Evolutionary conservation across 2,113 vertebrate genomes (phyloP).

Genomic region (Phoenicopterus ruber): DNA sequence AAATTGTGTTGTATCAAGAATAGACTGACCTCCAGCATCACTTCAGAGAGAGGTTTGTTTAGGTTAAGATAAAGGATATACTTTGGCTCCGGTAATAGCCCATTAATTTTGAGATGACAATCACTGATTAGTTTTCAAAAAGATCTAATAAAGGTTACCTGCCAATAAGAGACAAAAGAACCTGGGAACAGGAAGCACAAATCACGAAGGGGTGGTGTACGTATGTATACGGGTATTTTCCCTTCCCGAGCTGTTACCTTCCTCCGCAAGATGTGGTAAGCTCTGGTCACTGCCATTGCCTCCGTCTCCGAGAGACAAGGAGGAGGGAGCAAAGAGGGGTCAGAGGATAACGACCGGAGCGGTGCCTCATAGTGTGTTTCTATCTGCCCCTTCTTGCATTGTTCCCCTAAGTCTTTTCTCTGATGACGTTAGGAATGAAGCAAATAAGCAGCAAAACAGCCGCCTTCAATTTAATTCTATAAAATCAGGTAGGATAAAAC

Average conservation of each 20-base stretch:
- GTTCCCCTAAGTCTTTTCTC: background rate
- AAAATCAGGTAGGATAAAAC: background rate
- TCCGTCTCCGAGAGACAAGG: fast-evolving
- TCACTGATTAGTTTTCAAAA: background rate
- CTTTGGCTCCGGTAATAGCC: background rate
- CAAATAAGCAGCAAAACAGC: background rate
- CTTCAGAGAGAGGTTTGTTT: background rate
- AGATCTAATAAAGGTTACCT: background rate
- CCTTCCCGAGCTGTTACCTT: background rate
- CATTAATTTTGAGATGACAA: background rate
- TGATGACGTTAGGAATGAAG: background rate
- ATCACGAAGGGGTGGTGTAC: background rate
- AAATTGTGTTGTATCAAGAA: background rate
- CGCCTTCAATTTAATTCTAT: background rate
- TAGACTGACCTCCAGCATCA: background rate
- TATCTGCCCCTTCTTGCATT: background rate
- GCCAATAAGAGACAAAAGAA: background rate
- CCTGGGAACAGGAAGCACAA: background rate
- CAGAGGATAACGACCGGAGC: background rate
- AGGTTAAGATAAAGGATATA: background rate
- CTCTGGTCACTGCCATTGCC: background rate
- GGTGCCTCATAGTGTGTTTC: background rate
- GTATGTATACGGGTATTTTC: background rate
- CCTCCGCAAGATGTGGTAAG: background rate
- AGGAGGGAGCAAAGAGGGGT: background rate